Base-by-base conservation (phyloP, 1,140 invertebrate genomes). In the Agrypnia vestita region DNA sequence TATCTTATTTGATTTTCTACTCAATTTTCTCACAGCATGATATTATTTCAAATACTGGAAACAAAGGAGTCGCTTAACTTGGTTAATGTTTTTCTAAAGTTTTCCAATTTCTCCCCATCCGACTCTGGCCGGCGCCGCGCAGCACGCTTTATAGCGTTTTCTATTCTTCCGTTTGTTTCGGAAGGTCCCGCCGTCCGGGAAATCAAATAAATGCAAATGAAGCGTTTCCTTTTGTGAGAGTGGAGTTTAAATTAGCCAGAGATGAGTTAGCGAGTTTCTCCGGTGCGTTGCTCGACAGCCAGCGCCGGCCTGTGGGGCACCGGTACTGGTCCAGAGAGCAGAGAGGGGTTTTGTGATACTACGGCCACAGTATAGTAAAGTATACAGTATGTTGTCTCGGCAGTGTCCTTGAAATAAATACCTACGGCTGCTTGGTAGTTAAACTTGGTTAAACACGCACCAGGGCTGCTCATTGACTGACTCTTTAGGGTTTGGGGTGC, bases 181-280 rank as follows among this genome's bases (percentile, higher is more conserved):
- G 55, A 64, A 80, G 51, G 73, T 61, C 55, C 73, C 44, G 67
- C 55, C 67, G 67, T 69, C 69, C 53, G 35, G 43, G 47, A 46
- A 69, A 72, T 79, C 64, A 72, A 72, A 79, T 79, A 72, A 79
- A 79, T 79, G 62, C 67, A 59, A 72, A 73, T 73, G 69, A 62
- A 62, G 62, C 75, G 76, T 72, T 71, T 72, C 67, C 49, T 62
- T 80, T 78, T 72, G 44, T 74, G 80, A 56, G 46, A 73, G 46
- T 64, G 67, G 76, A 81, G 80, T 81, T 81, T 78, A 81, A 81
- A 81, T 81, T 81, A 81, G 69, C 80, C 67, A 44, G 75, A 67
- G 62, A 81, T 78, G 80, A 81, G 80, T 78, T 78, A n/a, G 80
- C 80, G 53, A 74, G 80, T 80, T 80, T 47, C 19, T 51, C 13